phyloP scores from a whole-genome alignment of 1,140 invertebrate genomes.

The Cherax quadricarinatus region DNA sequence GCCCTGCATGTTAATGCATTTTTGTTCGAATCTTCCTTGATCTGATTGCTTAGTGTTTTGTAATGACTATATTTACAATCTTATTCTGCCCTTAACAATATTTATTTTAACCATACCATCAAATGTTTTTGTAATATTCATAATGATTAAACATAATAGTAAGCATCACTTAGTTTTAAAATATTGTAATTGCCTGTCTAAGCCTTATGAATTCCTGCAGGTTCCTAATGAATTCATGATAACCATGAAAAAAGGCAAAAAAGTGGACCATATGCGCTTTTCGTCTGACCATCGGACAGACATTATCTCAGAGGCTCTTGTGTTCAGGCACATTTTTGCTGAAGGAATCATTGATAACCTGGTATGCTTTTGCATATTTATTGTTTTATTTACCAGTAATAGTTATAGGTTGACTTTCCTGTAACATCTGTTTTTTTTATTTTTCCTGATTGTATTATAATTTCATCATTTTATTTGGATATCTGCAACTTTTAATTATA shows the following conservation, averaged over 20 bases:
- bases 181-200: neutral
- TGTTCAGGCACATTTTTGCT: slow-evolving; percentile 86
- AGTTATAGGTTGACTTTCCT: too few relatives aligned
- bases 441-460: too few relatives aligned
- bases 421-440: too few relatives aligned
- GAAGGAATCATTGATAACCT: slow-evolving; percentile 72
- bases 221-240: slow-evolving; percentile 85
- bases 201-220: slow-evolving; percentile 33
- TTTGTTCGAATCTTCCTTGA: neutral
- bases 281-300: slow-evolving; percentile 96
- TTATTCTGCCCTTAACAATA: too few relatives aligned
- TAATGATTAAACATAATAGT: too few relatives aligned
- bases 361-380: slow-evolving; percentile 43
- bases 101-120: too few relatives aligned
- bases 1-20: neutral
- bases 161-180: neutral
- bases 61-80: too few relatives aligned
- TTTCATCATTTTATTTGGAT: too few relatives aligned
- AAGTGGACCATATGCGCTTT: slow-evolving; percentile 96
- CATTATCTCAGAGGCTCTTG: slow-evolving; percentile 93
- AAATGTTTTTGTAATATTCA: too few relatives aligned
- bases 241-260: slow-evolving; percentile 89
- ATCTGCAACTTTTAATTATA: too few relatives aligned
- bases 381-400: too few relatives aligned
- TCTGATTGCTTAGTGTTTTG: neutral